Conservation (phyloP, 2,888 invertebrate species). For the Sylvicola cinctus region DNA sequence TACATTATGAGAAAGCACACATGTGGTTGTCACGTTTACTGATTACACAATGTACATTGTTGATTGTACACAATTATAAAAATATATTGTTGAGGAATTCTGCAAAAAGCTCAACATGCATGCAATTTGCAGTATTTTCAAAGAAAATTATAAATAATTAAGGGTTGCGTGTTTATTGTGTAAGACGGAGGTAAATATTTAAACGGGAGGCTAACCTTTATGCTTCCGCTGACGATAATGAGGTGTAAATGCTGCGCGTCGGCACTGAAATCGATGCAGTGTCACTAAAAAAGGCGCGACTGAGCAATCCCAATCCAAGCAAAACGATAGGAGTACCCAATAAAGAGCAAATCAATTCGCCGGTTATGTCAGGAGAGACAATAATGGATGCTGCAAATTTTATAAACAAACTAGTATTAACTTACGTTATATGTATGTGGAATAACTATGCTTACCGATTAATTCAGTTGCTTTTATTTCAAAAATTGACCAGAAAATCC, state of each 20-base stretch:
- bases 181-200: too few relatives aligned
- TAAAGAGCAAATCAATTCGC: slow-evolving; percentile 36
- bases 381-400: slow-evolving; percentile 22
- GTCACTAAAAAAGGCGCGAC: slow-evolving; percentile 31
- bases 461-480: slow-evolving; percentile 19
- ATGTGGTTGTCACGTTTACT: too few relatives aligned
- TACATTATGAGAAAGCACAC: too few relatives aligned
- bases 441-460: slow-evolving; percentile 2
- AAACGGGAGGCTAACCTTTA: too few relatives aligned
- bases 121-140: too few relatives aligned
- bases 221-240: slow-evolving; percentile 1
- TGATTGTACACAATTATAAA: too few relatives aligned
- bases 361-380: slow-evolving; percentile 35
- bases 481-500: slow-evolving; percentile 36
- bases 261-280: slow-evolving; percentile 10
- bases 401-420: not conserved
- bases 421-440: too few relatives aligned
- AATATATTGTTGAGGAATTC: too few relatives aligned
- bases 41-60: too few relatives aligned
- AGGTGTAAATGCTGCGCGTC: slow-evolving; percentile 6
- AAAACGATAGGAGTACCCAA: slow-evolving; percentile 34
- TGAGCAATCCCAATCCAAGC: slow-evolving; percentile 29
- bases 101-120: too few relatives aligned
- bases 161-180: too few relatives aligned
- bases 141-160: too few relatives aligned